A percentile compares a stretch with the other conserved stretches of the same genome.
phyloP scores from a whole-genome alignment of 2,113 vertebrate genomes.

The Apteryx mantelli region DNA sequence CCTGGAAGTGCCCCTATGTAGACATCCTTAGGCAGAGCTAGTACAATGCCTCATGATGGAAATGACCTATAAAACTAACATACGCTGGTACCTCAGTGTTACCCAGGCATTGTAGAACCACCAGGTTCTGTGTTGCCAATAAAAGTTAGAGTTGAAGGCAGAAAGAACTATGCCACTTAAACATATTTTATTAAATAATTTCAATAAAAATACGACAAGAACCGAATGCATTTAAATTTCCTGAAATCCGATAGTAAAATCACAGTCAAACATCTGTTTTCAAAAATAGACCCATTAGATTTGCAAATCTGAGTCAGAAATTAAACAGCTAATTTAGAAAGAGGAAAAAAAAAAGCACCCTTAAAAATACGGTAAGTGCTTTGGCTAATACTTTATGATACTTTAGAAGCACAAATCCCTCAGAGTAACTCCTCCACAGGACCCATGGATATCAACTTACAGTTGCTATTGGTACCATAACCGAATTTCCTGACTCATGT shows the following conservation, averaged over 20 bases:
- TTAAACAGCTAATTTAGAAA: background rate
- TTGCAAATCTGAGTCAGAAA: background rate
- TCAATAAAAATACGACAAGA: background rate
- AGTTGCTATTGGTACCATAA: background rate
- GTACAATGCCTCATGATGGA: background rate
- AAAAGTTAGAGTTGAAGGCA: background rate
- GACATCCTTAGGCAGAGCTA: background rate
- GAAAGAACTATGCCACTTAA: background rate
- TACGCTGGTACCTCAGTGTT: background rate
- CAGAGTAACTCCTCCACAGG: background rate
- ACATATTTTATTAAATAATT: background rate
- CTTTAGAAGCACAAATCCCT: background rate
- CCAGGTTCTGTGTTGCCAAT: background rate
- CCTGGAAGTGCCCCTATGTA: background rate
- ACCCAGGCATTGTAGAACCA: background rate
- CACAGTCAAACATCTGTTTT: background rate
- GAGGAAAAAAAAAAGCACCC: background rate
- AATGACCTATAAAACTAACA: background rate
- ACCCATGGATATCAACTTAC: background rate
- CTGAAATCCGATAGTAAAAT: background rate
- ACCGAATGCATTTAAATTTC: background rate
- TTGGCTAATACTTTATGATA: background rate
- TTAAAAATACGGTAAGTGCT: background rate
- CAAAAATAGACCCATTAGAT: background rate
- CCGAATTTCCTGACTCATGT: slow-evolving; percentile 41